Evolutionary conservation across 2,113 vertebrate species (phyloP).

Genomic region (Alethe castanea): DNA sequence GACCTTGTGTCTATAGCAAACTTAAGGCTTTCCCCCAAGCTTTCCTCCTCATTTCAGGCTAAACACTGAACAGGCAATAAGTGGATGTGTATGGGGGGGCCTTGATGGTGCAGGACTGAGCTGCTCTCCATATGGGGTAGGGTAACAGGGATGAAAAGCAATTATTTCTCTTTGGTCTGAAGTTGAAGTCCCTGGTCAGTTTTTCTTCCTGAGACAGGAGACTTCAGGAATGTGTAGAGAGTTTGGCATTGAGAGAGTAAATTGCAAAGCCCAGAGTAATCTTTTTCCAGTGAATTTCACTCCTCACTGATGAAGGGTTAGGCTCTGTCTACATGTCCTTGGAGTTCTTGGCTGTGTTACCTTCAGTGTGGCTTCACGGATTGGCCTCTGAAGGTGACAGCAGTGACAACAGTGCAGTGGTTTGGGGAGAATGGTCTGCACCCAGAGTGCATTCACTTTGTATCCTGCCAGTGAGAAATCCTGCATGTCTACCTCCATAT

Average conservation of each 20-base stretch:
- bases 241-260: not conserved
- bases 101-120: not conserved
- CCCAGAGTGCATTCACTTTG: not conserved
- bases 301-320: not conserved
- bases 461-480: not conserved
- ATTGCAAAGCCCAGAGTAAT: not conserved
- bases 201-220: not conserved
- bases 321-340: not conserved
- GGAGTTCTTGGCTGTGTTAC: not conserved
- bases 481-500: not conserved
- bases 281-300: not conserved
- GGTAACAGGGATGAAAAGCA: not conserved
- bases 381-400: not conserved
- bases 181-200: not conserved
- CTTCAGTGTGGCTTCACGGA: accelerated
- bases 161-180: not conserved
- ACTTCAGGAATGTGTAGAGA: not conserved
- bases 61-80: not conserved
- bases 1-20: not conserved
- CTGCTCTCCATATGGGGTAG: not conserved
- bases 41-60: not conserved
- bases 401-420: not conserved
- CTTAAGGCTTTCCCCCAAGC: not conserved
- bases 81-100: not conserved
- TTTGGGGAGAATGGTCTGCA: not conserved